phyloP scores from a whole-genome alignment of 2,797 vertebrate species.

The Champsocephalus esox region DNA sequence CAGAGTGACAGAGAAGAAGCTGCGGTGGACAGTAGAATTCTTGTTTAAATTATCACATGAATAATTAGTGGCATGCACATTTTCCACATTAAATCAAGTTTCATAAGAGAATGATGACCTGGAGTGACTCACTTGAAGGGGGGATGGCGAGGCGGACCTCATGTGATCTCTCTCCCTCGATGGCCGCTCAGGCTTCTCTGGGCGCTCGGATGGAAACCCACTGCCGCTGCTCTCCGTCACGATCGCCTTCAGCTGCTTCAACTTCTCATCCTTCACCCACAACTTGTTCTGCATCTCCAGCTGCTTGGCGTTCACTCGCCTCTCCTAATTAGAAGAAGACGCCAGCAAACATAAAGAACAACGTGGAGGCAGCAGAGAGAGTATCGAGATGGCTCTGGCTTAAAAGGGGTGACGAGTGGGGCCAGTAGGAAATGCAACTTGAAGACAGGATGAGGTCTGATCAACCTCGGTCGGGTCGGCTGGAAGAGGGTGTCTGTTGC shows the following conservation, averaged over 20 bases:
- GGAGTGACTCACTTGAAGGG: constrained; percentile 84
- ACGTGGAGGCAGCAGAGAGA: too few relatives aligned
- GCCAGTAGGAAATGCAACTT: too few relatives aligned
- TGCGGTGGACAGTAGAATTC: constrained; percentile 20
- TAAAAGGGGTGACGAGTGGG: too few relatives aligned
- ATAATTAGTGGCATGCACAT: constrained; percentile 57
- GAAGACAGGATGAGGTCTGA: too few relatives aligned
- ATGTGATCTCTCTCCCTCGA: constrained; percentile 88
- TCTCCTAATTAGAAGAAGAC: constrained; percentile 81
- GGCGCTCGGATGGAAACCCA: constrained; percentile 63
- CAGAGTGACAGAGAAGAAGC: constrained; percentile 23
- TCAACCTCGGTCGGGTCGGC: too few relatives aligned
- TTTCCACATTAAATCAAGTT: constrained; percentile 3
- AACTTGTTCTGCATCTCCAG: constrained; percentile 99
- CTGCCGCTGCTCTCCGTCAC: constrained; percentile 86
- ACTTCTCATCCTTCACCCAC: constrained; percentile 98
- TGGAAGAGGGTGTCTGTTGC: too few relatives aligned
- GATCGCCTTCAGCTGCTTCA: constrained; percentile 97
- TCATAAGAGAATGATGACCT: neutral
- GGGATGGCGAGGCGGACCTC: constrained; percentile 87
- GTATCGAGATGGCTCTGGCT: too few relatives aligned
- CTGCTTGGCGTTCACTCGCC: constrained; percentile 95
- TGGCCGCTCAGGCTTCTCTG: constrained; percentile 87
- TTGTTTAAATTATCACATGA: constrained; percentile 2
- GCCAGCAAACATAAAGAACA: neutral